Conservation (phyloP, 2,888 invertebrate genomes). For the Subacronicta megacephala region DNA sequence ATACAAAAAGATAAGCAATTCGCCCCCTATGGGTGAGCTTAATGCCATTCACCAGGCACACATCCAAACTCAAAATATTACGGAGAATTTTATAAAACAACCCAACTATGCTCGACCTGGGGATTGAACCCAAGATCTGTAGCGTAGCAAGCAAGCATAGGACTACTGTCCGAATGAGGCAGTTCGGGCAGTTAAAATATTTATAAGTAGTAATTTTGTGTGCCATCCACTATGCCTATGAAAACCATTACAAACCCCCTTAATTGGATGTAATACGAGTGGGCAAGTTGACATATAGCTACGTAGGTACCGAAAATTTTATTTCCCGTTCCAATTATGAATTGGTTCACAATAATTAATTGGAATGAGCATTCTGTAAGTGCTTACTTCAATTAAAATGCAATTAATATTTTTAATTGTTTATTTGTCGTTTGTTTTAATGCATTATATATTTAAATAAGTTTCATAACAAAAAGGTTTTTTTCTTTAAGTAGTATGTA, state of each 20-base stretch:
- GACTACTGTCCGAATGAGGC: too few relatives aligned
- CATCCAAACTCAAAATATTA: too few relatives aligned
- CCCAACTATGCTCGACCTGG: too few relatives aligned
- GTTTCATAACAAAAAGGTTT: constrained; percentile 86
- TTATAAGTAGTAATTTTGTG: too few relatives aligned
- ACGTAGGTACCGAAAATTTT: constrained; percentile 36
- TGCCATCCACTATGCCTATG: constrained; percentile 6
- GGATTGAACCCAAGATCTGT: too few relatives aligned
- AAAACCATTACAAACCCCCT: constrained; percentile 24
- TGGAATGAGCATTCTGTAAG: constrained; percentile 40
- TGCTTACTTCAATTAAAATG: constrained; percentile 61
- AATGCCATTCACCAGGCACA: too few relatives aligned
- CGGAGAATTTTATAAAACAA: too few relatives aligned
- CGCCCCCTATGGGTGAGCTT: too few relatives aligned
- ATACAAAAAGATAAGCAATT: too few relatives aligned
- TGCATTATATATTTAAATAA: constrained; percentile 88
- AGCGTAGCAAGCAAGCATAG: too few relatives aligned
- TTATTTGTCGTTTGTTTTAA: constrained; percentile 88
- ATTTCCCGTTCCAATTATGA: constrained; percentile 46
- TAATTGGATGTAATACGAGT: constrained; percentile 41
- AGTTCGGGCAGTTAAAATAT: too few relatives aligned
- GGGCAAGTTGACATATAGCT: constrained; percentile 20
- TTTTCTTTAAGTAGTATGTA: constrained; percentile 80
- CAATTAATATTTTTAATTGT: constrained; percentile 73
- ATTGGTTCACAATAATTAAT: constrained; percentile 45